A percentile compares a stretch with the other conserved stretches of the same genome.
phyloP scores from a whole-genome alignment of 2,113 vertebrate genomes.

The Patagioenas fasciata region DNA sequence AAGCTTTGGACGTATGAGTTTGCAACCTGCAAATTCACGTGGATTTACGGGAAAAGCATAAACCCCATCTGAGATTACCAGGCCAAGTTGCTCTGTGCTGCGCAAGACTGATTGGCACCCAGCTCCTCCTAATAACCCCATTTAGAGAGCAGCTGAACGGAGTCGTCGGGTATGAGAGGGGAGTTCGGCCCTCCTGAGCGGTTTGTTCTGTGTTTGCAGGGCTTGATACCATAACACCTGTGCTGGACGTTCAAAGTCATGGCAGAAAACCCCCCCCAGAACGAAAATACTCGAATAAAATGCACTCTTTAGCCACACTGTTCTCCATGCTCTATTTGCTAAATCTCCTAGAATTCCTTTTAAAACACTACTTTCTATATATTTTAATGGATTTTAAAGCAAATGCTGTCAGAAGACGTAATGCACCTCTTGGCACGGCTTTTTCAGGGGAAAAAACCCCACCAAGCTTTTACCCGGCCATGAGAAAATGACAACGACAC shows the following conservation, averaged over 20 bases:
- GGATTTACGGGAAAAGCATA: background rate
- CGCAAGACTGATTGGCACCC: background rate
- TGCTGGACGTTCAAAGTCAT: background rate
- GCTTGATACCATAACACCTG: background rate
- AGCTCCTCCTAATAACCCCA: background rate
- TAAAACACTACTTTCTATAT: background rate
- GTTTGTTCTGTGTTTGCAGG: background rate
- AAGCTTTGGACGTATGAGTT: background rate
- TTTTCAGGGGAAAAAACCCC: background rate
- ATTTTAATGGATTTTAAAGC: background rate
- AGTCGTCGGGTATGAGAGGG: background rate
- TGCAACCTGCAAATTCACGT: background rate
- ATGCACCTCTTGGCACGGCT: background rate
- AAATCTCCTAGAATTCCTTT: accelerated
- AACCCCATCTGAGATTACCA: background rate
- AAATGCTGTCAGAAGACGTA: background rate
- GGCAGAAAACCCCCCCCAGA: accelerated
- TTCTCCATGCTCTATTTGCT: no score
- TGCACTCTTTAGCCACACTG: background rate
- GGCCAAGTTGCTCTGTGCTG: background rate
- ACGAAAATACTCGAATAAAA: background rate
- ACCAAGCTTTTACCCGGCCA: accelerated
- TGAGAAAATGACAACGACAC: accelerated
- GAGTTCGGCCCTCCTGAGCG: background rate
- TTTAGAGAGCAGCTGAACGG: background rate